These are phyloP conservation scores for Neolamprologus falcicula DNA, from an alignment of 2,113 vertebrate species.

Conservation along the genomic window DNA sequence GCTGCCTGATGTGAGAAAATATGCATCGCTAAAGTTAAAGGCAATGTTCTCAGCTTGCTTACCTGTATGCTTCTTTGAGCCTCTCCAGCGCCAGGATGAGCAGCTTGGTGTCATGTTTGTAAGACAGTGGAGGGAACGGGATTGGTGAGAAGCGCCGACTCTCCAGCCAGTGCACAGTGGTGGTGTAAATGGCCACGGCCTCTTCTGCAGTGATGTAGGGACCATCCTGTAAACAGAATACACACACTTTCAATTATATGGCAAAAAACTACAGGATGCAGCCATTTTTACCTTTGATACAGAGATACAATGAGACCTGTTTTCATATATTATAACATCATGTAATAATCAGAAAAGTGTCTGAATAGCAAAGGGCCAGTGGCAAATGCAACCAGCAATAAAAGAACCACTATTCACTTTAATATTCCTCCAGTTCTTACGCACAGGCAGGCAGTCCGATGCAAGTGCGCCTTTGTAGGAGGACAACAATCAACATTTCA, in stretches of 20 bases:
- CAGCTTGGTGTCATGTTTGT: slow-evolving; percentile 98
- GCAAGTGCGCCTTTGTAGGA: slow-evolving; percentile 56
- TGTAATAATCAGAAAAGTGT: neutral
- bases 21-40: neutral
- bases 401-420: slow-evolving; percentile 22
- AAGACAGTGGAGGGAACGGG: slow-evolving; percentile 93
- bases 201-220: slow-evolving; percentile 99
- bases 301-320: neutral
- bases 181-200: slow-evolving; percentile 98
- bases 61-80: slow-evolving; percentile 99
- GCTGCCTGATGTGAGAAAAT: neutral
- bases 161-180: slow-evolving; percentile 98
- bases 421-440: slow-evolving; percentile 56
- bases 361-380: neutral
- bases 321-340: neutral
- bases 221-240: slow-evolving; percentile 78
- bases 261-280: neutral
- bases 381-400: slow-evolving; percentile 17
- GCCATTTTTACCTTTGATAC: neutral
- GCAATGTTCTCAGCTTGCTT: neutral
- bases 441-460: slow-evolving; percentile 47
- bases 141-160: slow-evolving; percentile 97
- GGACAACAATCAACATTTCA: neutral
- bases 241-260: neutral
- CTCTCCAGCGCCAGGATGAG: slow-evolving; percentile 95